phyloP scores from a whole-genome alignment of 2,797 vertebrate genomes.

The Trachurus trachurus region DNA sequence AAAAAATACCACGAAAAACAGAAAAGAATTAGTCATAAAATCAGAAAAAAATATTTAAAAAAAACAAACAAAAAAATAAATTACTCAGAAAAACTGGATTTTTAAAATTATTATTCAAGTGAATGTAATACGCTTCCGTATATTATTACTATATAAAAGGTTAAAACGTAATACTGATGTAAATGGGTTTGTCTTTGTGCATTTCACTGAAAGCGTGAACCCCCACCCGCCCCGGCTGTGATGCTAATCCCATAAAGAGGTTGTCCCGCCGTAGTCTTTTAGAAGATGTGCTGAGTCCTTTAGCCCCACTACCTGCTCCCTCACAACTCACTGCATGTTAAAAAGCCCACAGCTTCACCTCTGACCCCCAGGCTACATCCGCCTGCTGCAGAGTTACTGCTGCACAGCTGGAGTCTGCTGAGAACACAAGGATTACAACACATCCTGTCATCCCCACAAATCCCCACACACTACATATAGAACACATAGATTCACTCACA shows the following conservation, averaged over 20 bases:
- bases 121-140: too few species aligned
- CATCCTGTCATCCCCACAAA: slow-evolving; percentile 42
- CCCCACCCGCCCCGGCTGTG: slow-evolving; percentile 29
- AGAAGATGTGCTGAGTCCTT: slow-evolving; percentile 64
- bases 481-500: neutral
- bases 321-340: slow-evolving; percentile 59
- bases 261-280: slow-evolving; percentile 56
- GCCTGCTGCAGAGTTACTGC: slow-evolving; percentile 52
- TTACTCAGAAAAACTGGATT: too few species aligned
- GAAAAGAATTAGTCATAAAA: too few species aligned
- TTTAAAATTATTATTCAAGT: too few species aligned
- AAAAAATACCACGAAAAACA: too few species aligned
- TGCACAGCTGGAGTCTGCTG: slow-evolving; percentile 59
- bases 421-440: slow-evolving; percentile 61
- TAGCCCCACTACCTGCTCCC: slow-evolving; percentile 48
- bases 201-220: neutral
- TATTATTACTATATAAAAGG: too few species aligned
- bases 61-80: too few species aligned
- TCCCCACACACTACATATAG: slow-evolving; percentile 26
- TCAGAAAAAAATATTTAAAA: too few species aligned
- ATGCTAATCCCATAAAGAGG: slow-evolving; percentile 66
- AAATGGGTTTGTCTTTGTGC: too few species aligned
- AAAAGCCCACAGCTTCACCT: slow-evolving; percentile 64
- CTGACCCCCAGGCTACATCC: slow-evolving; percentile 45
- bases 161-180: too few species aligned